Evolutionary conservation across 2,797 vertebrate genomes (phyloP).

Genomic region (Knipowitschia caucasica): DNA sequence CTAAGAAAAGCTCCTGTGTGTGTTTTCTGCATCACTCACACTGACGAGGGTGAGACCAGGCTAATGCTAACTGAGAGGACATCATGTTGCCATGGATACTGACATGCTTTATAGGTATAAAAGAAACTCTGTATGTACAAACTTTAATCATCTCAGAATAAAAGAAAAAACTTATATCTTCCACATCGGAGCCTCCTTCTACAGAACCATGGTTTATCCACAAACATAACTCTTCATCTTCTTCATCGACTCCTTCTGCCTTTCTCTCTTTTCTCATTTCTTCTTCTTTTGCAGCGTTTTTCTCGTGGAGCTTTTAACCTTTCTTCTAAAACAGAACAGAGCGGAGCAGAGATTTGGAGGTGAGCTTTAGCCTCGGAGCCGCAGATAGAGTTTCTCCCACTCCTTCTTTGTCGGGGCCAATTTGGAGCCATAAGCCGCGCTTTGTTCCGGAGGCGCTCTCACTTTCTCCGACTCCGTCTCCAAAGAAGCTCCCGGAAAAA

Average conservation of each 20-base stretch:
- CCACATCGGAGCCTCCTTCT: too few relatives aligned
- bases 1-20: too few relatives aligned
- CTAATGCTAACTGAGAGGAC: too few relatives aligned
- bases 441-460: neutral
- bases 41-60: too few relatives aligned
- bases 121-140: too few relatives aligned
- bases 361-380: neutral
- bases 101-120: too few relatives aligned
- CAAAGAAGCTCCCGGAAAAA: neutral
- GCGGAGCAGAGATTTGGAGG: neutral
- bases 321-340: constrained; percentile 3
- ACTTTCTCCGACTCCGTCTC: constrained; percentile 1
- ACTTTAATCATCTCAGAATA: too few relatives aligned
- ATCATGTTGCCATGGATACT: too few relatives aligned
- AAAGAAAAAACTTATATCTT: too few relatives aligned
- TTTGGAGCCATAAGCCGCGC: constrained; percentile 9
- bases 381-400: constrained; percentile 7
- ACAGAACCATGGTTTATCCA: neutral
- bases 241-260: too few relatives aligned
- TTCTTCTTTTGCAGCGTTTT: neutral
- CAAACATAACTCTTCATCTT: too few relatives aligned
- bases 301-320: constrained; percentile 12
- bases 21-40: too few relatives aligned
- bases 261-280: neutral
- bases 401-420: constrained; percentile 10